A percentile compares a stretch with the other conserved stretches of the same genome.
These are phyloP conservation scores for Drosophila bipectinata DNA, from an alignment of 1,140 invertebrate species.

Conservation along the genomic window DNA sequence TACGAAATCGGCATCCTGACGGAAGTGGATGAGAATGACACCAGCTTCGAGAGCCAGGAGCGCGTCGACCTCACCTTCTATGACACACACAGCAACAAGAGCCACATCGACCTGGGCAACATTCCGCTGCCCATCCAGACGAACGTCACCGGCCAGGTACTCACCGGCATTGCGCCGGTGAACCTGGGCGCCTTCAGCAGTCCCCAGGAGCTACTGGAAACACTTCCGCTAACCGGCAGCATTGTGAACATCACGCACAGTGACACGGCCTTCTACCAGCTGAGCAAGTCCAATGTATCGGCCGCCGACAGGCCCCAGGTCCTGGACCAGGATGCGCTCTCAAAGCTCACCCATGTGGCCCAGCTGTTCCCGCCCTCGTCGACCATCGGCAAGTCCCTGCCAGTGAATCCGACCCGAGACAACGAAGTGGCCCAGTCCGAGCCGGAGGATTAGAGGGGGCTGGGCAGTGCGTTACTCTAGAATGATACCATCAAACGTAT, in stretches of 20 bases:
- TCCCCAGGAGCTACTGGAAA: slow-evolving; percentile 72
- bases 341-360: slow-evolving; percentile 67
- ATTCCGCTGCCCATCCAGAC: slow-evolving; percentile 85
- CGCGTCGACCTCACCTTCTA: slow-evolving; percentile 86
- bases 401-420: slow-evolving; percentile 29
- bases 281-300: slow-evolving; percentile 70
- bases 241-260: slow-evolving; percentile 84
- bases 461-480: slow-evolving; percentile 37
- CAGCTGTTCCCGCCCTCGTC: slow-evolving; percentile 61
- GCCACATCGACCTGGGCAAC: slow-evolving; percentile 84
- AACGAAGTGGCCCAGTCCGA: slow-evolving; percentile 44
- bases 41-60: slow-evolving; percentile 84
- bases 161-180: slow-evolving; percentile 84
- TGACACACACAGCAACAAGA: slow-evolving; percentile 84
- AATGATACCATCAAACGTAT: too few relatives aligned
- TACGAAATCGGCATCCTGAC: slow-evolving; percentile 87
- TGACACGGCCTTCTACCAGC: slow-evolving; percentile 79
- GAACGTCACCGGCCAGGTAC: slow-evolving; percentile 85
- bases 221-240: slow-evolving; percentile 78
- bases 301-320: slow-evolving; percentile 68
- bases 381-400: slow-evolving; percentile 23
- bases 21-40: slow-evolving; percentile 84
- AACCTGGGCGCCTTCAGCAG: slow-evolving; percentile 84
- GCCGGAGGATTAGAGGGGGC: slow-evolving; percentile 31
- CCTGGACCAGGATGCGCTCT: slow-evolving; percentile 53